These are phyloP conservation scores for Perca fluviatilis DNA, from an alignment of 2,113 vertebrate genomes.

Conservation along the genomic window DNA sequence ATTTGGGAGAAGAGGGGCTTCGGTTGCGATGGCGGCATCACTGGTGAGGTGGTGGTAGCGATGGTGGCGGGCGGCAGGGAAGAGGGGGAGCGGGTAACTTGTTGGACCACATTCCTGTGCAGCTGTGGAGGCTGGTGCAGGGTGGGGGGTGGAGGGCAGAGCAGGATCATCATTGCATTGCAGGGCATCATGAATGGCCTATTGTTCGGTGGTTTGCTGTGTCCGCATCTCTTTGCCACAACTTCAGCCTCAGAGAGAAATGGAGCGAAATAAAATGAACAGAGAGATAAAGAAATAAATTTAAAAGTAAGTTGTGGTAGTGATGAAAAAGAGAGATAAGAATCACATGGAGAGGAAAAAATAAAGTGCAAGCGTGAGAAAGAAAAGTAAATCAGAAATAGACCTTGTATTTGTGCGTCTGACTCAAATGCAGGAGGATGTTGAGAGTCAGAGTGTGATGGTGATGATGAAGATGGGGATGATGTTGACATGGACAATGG, in stretches of 20 bases:
- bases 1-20: slow-evolving; percentile 72
- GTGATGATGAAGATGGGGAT: slow-evolving; percentile 71
- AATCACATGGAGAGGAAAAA: neutral
- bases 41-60: slow-evolving; percentile 78
- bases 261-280: slow-evolving; percentile 24
- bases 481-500: slow-evolving; percentile 74
- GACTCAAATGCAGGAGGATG: slow-evolving; percentile 62
- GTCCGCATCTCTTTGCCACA: slow-evolving; percentile 79
- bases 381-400: neutral
- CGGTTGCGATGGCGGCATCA: slow-evolving; percentile 70
- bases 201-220: slow-evolving; percentile 82
- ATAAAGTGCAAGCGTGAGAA: neutral
- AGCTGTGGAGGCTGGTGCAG: slow-evolving; percentile 86
- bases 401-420: slow-evolving; percentile 18
- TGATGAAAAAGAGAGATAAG: neutral
- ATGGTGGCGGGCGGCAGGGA: slow-evolving; percentile 61
- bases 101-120: slow-evolving; percentile 88
- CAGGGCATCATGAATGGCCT: slow-evolving; percentile 85
- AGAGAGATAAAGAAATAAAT: slow-evolving; percentile 20
- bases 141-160: slow-evolving; percentile 72
- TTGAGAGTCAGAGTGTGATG: slow-evolving; percentile 50
- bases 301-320: neutral
- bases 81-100: slow-evolving; percentile 70
- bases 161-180: slow-evolving; percentile 83
- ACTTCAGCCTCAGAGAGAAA: slow-evolving; percentile 72